Conservation (phyloP, 1,140 invertebrate species). For the Penaeus chinensis region DNA sequence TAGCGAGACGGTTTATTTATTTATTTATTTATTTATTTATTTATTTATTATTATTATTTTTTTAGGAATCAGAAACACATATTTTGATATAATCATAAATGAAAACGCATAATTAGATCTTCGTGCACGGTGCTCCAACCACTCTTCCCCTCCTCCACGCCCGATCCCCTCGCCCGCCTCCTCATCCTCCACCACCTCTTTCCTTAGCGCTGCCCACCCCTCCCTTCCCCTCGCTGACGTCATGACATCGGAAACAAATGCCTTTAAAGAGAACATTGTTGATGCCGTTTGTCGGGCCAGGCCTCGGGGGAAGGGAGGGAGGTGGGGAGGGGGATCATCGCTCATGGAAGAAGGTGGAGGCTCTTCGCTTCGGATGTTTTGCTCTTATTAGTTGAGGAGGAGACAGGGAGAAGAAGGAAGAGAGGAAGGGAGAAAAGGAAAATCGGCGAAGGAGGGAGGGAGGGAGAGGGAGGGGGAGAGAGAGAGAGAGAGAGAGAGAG, state of each 20-base stretch:
- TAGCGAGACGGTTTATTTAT: too few relatives aligned
- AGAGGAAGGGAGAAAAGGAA: not conserved
- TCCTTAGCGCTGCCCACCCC: not conserved
- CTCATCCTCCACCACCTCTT: not conserved
- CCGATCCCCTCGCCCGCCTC: not conserved
- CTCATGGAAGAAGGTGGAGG: not conserved
- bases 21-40: too few relatives aligned
- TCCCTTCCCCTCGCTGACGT: not conserved
- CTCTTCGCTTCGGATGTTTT: too few relatives aligned
- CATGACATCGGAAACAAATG: slow-evolving; percentile 7
- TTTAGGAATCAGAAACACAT: too few relatives aligned
- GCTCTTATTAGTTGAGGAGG: not conserved
- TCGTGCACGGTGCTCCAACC: not conserved
- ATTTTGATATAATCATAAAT: too few relatives aligned
- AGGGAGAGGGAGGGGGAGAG: not conserved
- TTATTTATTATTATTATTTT: too few relatives aligned
- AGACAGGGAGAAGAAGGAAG: not conserved
- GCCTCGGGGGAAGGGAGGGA: too few relatives aligned
- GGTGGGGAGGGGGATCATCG: too few relatives aligned
- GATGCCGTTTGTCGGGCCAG: too few relatives aligned
- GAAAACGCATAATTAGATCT: too few relatives aligned
- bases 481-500: slow-evolving; percentile 9
- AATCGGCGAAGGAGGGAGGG: not conserved
- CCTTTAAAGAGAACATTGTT: too few relatives aligned
- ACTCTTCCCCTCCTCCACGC: not conserved